These are phyloP conservation scores for Holacanthella duospinosa DNA, from an alignment of 2,888 invertebrate genomes.

Conservation along the genomic window DNA sequence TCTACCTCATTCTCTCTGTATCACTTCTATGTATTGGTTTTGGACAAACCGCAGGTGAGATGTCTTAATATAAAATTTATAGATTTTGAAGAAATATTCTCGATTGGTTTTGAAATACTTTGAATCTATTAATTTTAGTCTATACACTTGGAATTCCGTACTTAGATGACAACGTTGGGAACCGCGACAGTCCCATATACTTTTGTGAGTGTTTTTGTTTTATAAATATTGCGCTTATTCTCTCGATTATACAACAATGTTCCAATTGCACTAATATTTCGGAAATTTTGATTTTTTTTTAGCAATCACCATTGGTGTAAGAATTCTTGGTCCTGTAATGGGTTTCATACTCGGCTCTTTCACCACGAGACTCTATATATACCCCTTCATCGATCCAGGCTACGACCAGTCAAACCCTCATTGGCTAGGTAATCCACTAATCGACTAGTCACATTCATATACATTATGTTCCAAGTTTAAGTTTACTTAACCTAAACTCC, in stretches of 20 bases:
- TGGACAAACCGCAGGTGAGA: slow-evolving; percentile 85
- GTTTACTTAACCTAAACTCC: too few species aligned
- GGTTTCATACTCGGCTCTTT: slow-evolving; percentile 82
- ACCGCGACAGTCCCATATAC: slow-evolving; percentile 81
- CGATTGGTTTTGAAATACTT: too few species aligned
- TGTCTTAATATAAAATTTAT: slow-evolving; percentile 60
- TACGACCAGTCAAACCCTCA: slow-evolving; percentile 21
- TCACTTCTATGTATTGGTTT: slow-evolving; percentile 79
- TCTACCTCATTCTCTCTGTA: slow-evolving; percentile 76
- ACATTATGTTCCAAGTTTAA: not conserved
- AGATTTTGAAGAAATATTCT: not conserved
- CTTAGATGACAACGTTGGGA: slow-evolving; percentile 86
- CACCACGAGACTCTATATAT: slow-evolving; percentile 76
- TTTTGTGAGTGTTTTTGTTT: slow-evolving; percentile 74
- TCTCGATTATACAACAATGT: not conserved
- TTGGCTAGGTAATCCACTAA: slow-evolving; percentile 18
- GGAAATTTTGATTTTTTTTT: slow-evolving; percentile 29
- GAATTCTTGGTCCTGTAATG: slow-evolving; percentile 79
- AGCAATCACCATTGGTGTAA: slow-evolving; percentile 84
- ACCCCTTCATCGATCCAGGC: slow-evolving; percentile 60
- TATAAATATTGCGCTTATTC: not conserved
- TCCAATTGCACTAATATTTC: too few species aligned
- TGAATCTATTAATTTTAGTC: slow-evolving; percentile 48
- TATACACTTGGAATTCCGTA: slow-evolving; percentile 86
- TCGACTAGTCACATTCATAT: not conserved